Base-by-base conservation (phyloP, 2,888 invertebrate species). In the Agelastica alni region DNA sequence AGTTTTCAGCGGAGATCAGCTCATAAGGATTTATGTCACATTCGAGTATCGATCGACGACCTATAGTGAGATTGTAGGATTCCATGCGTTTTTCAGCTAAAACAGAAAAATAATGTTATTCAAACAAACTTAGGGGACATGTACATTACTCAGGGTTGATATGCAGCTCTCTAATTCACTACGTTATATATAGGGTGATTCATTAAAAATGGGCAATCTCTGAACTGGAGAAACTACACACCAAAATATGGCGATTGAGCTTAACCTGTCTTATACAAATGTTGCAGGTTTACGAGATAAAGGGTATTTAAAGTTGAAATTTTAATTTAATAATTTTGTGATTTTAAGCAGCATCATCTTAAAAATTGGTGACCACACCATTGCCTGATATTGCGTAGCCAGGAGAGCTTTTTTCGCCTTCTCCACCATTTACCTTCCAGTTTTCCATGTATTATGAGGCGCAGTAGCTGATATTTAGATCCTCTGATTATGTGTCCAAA, bases 11-110 rank as follows among this genome's bases (percentile, higher is more conserved):
- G 4, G 88, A 85, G 66, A 91, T 85, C 70, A 92, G 80, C 62
- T 90, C 88, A 72, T 92, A 92, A 2, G 92, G 91, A 75, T 91
- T 92, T 31, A 92, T 88, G 73, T 89, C 85, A 77, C 91, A 92
- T 66, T 90, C 88, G 32, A 92, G 78, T 61, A 92, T 92, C 12
- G 91, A 91, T 61, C 84, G 86, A 36, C 87, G 74, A 9, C 77
- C 73, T 46, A 69, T 61, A 5, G 70, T 66, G 13, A 70, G 69
- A 41, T 59, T 62, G 42, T 59, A 59, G 12, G 59, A 54, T 16
- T 58, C 55, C 14, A 49, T 49, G 17, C 41, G 26, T 30, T 61
- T 59, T 26, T 46, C 53, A 53, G 58, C 68, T 65, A 10, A 16
- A 51, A 48, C n/a, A 39, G 45, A 47, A 31, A 37, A 30, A 10